These are phyloP conservation scores for Lepidurus arcticus DNA, from an alignment of 1,140 invertebrate species.

Conservation along the genomic window DNA sequence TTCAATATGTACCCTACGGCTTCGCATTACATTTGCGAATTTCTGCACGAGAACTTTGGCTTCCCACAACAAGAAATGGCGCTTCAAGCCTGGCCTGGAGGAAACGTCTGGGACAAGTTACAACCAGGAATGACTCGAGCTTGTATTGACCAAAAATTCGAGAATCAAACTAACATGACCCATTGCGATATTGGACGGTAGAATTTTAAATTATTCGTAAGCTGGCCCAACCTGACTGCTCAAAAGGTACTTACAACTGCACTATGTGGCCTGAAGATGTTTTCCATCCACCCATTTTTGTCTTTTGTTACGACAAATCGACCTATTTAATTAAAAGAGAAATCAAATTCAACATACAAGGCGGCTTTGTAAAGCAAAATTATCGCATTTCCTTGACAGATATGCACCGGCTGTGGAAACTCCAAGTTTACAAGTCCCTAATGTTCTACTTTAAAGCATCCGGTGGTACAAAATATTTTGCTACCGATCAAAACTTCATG, in stretches of 20 bases:
- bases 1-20: background rate
- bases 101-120: background rate
- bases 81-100: background rate
- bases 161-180: background rate
- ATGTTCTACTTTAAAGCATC: background rate
- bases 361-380: background rate
- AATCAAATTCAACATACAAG: background rate
- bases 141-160: background rate
- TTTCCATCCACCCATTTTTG: background rate
- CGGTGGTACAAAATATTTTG: background rate
- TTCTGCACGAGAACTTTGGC: background rate
- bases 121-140: background rate
- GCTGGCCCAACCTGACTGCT: background rate
- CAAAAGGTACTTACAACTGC: background rate
- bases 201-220: no score
- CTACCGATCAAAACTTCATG: background rate
- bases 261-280: background rate
- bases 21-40: background rate
- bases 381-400: background rate
- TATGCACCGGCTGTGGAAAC: background rate
- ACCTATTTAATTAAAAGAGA: background rate
- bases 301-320: background rate
- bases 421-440: background rate
- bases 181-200: background rate
- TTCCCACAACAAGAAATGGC: background rate